Base-by-base conservation (phyloP, 2,888 invertebrate species). In the Thera britannica region DNA sequence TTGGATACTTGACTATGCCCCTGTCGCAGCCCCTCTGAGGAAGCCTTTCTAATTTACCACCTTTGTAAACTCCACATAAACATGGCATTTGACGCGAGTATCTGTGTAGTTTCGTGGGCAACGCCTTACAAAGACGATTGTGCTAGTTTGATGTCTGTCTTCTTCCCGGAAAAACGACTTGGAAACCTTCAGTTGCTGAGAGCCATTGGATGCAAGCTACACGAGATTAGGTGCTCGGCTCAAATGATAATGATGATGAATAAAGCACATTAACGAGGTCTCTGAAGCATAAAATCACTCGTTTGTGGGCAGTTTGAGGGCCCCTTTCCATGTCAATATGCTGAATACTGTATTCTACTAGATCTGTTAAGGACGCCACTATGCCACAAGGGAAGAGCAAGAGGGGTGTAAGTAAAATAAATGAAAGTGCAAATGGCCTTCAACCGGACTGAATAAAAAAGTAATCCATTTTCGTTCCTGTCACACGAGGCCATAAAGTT, bases 21-120 rank as follows among this genome's bases (percentile, higher is more conserved):
- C 77, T 82, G 82, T 83, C 71, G 76, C 76, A 75, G 79, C 77
- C 79, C 79, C 79, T 72, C 74, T 75, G 74, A 68, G 78, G 89
- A 90, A 91, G 87, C 92, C 91, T 89, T 90, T 90, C 87, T 90
- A 88, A 89, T 87, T 72, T 86, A 85, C 87, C 80, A 80, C 83
- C 82, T 83, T 82, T 81, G 79, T 82, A 76, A 82, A 82, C 75
- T 75, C 71, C 72, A 79, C 79, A 76, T 76, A 35, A 34, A 35
- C 52, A 35, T 44, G 23, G 23, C 9, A 57, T 23, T 56, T 41
- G 9, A 56, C 48, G 48, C 11, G 11, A 46, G 4, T 38, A 38
- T 6, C 38, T 46, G 9, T 44, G 44, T 44, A 2, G 44, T 44
- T 38, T 2, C 3, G 44, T 44, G 44, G 8, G 44, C 9, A 41